Percentiles rank a stretch among this genome's conserved stretches.
Conservation (phyloP, 2,888 invertebrate genomes). For the Agriopis leucophaearia region DNA sequence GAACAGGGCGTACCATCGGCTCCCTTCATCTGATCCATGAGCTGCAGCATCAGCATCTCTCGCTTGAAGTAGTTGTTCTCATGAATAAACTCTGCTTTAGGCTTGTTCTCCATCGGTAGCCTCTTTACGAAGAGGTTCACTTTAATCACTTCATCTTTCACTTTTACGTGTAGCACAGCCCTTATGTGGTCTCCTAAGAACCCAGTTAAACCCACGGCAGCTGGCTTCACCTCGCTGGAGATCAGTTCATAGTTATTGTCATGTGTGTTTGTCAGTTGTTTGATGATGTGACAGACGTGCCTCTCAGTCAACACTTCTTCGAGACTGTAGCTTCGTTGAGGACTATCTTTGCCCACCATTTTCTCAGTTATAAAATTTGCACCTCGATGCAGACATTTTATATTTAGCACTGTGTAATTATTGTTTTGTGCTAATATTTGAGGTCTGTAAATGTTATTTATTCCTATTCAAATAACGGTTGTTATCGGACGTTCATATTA, state of each 20-base stretch:
- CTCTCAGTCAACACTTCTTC: conserved; percentile 58
- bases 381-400: conserved; percentile 27
- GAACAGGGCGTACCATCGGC: conserved; percentile 48
- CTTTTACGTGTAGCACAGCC: conserved; percentile 54
- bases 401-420: conserved; percentile 18
- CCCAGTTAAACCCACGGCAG: conserved; percentile 66
- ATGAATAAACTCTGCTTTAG: conserved; percentile 68
- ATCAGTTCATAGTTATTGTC: conserved; percentile 38
- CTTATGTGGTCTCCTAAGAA: conserved; percentile 73
- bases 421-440: conserved; percentile 22
- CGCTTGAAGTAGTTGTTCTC: conserved; percentile 61
- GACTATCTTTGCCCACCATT: conserved; percentile 48
- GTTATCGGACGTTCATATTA: not conserved
- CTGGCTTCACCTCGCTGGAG: conserved; percentile 55
- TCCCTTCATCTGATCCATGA: conserved; percentile 63
- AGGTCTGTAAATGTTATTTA: conserved; percentile 5
- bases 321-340: conserved; percentile 39
- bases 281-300: conserved; percentile 54
- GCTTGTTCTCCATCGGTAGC: conserved; percentile 63
- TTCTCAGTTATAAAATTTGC: conserved; percentile 29
- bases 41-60: conserved; percentile 66
- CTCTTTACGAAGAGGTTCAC: conserved; percentile 70
- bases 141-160: conserved; percentile 42
- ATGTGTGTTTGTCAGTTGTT: conserved; percentile 22
- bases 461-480: conserved; percentile 3